Evolutionary conservation across 2,888 invertebrate genomes (phyloP).

Genomic region (Folsomia candida): DNA sequence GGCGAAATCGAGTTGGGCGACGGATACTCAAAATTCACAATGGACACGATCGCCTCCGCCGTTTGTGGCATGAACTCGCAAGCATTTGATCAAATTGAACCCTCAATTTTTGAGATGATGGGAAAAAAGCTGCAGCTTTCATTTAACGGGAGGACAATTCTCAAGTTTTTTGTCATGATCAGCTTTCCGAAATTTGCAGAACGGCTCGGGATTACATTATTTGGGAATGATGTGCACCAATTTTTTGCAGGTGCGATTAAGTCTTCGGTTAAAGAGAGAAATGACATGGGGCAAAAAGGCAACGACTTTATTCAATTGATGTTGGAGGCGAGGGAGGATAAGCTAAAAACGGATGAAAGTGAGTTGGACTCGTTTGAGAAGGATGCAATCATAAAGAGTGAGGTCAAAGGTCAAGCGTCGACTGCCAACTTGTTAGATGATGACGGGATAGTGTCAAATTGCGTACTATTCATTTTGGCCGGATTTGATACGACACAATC

Average conservation of each 20-base stretch:
- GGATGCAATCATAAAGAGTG: too few relatives aligned
- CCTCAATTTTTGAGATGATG: conserved; percentile 59
- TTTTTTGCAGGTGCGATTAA: conserved; percentile 59
- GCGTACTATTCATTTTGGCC: too few relatives aligned
- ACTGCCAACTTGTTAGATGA: too few relatives aligned
- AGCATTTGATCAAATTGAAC: conserved; percentile 55
- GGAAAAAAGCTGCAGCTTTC: conserved; percentile 54
- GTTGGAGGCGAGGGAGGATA: too few relatives aligned
- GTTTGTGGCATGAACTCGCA: conserved; percentile 65
- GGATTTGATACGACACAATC: too few relatives aligned
- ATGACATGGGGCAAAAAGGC: conserved; percentile 56
- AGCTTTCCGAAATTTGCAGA: conserved; percentile 53
- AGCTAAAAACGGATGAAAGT: too few relatives aligned
- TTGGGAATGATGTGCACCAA: conserved; percentile 52
- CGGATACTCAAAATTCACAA: conserved; percentile 62
- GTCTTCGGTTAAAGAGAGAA: conserved; percentile 58
- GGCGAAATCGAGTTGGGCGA: conserved; percentile 59
- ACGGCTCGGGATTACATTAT: conserved; percentile 53
- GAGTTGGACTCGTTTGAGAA: too few relatives aligned
- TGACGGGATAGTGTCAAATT: too few relatives aligned
- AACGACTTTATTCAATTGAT: conserved; percentile 63
- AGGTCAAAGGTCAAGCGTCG: too few relatives aligned
- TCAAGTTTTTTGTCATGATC: conserved; percentile 53
- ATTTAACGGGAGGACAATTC: conserved; percentile 41
- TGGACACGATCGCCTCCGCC: conserved; percentile 64